Evolutionary conservation across 2,113 vertebrate species (phyloP), one percentile per base, ranked within the genome.

Genomic region (Ageneiosus marmoratus): DNA sequence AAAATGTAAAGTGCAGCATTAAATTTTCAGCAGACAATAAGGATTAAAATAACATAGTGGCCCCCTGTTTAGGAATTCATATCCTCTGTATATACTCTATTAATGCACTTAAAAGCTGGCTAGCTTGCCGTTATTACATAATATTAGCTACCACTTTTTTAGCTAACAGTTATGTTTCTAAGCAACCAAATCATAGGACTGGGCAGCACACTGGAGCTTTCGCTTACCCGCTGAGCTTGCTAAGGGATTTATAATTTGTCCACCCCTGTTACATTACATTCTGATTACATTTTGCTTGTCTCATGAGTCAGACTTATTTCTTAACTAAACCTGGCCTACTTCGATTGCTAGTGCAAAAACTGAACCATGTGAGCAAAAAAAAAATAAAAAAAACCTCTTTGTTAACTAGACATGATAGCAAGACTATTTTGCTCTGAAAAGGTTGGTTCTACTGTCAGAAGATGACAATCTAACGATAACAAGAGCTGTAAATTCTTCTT

Each of bases 281-380:
- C 73, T 55, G 73, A 29, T 74, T 74, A 74, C 48, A 51, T 32
- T 32, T 53, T 1, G 9, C 70, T 74, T 51, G 46, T 74, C 46
- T 74, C 72, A 10, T 32, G 72, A 20, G 72, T 51, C 72, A 10
- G 46, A 55, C 1, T 13, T 55, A 16, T 34, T 34, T 75, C 50
- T 34, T 75, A 53, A 55, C 48, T 53, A 75, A 75, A 75, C 72
- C 46, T 51, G 72, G 72, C 50, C 48, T 51, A 74, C 72, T 74
- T 75, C 50, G 46, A 50, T 51, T 74, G 44, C 20, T 46, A 32
- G 4, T 29, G 24, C 15, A 29, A 50, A 51, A 16, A 51, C 7
- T 10, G n/a, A 74, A 32, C 46, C 8, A 29, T n/a, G 20, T 51
- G 69, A 73, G 69, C n/a, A 16, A 44, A 44, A 70, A 24, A 41